Evolutionary conservation across 2,797 vertebrate species (phyloP), one percentile per base, ranked within the genome.

Genomic region (Poecile montanus): DNA sequence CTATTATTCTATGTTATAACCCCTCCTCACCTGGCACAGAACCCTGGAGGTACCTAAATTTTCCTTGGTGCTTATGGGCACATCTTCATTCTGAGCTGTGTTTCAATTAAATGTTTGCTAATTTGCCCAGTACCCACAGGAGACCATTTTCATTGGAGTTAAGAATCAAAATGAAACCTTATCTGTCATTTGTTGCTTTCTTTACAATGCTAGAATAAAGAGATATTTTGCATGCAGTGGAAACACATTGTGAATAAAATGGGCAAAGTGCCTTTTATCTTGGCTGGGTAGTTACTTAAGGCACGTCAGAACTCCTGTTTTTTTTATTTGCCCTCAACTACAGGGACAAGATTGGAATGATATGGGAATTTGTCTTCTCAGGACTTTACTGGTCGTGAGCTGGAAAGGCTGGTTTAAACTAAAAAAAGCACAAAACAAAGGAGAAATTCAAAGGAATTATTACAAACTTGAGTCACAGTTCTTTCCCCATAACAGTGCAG

Each of bases 41-140:
- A 71, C 18, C 57, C 42, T 63, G 53, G 40, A 91, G 60, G 53
- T 72, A 93, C 34, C 61, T 85, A 70, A n/a, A 76, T 93, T 89
- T 92, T 93, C 63, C 45, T 89, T 53, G 75, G 36, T 80, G 75
- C 63, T 92, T 88, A 71, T 80, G 53, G 75, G 57, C 78, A 74
- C 2, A 2, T 83, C 48, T 85, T 53, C 40, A 23, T 85, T 83
- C 74, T 80, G 32, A 91, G 51, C 42, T 65, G 62, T 72, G 32
- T 88, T 90, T 93, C 90, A 84, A 62, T 84, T 88, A 75, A 63
- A 45, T 72, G 29, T 90, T 94, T 88, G 34, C 66, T 93, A 83
- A 92, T 96, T 94, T 93, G 27, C 76, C 60, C 23, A 76, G 42
- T 85, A 87, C 16, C 16, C 57, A 87, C 53, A 76, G 32, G 53